Percentiles rank a stretch among this genome's conserved stretches.
Conservation (phyloP, 2,113 vertebrate species). For the Cebus imitator region DNA sequence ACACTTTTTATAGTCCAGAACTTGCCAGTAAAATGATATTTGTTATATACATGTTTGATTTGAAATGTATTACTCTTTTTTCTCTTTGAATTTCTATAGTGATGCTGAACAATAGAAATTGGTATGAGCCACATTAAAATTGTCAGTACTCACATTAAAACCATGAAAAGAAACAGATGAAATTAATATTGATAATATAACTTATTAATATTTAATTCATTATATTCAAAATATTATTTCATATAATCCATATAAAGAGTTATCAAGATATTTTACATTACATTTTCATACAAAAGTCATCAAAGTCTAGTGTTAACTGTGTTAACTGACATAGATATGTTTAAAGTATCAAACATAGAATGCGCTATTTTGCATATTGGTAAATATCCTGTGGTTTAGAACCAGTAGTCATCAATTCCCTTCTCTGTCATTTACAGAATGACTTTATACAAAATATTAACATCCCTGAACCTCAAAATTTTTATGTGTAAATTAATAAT, state of each 20-base stretch:
- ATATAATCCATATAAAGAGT: neutral
- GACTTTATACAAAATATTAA: neutral
- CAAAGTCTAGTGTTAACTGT: neutral
- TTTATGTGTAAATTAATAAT: neutral
- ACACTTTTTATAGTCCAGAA: neutral
- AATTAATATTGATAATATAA: constrained; percentile 5
- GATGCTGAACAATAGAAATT: neutral
- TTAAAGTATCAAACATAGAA: neutral
- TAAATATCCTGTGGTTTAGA: neutral
- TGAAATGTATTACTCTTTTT: neutral
- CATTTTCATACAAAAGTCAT: neutral
- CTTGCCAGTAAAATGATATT: neutral
- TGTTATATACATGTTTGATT: neutral
- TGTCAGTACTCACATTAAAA: neutral
- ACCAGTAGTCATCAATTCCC: neutral
- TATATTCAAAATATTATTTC: neutral
- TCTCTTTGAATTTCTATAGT: neutral
- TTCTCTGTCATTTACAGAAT: neutral
- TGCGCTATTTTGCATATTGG: neutral
- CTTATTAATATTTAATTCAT: neutral
- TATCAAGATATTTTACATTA: neutral
- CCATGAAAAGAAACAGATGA: neutral
- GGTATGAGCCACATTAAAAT: neutral
- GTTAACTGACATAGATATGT: too few relatives aligned
- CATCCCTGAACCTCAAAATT: neutral